phyloP scores from a whole-genome alignment of 2,113 vertebrate species.

The Erythrocercus mccallii region DNA sequence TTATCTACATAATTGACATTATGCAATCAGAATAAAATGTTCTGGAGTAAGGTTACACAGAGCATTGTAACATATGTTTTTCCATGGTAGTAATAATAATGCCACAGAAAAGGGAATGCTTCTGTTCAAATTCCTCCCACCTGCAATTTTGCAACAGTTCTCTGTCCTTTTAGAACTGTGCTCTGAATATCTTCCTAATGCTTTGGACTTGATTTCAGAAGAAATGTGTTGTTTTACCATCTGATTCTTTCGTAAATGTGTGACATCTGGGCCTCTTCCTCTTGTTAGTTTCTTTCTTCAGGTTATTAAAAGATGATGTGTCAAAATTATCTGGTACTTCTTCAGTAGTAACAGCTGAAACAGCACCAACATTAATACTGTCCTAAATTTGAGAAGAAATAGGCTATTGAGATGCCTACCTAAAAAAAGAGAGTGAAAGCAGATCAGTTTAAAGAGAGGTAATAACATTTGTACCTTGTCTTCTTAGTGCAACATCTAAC shows the following conservation, averaged over 20 bases:
- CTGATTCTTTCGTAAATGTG: background rate
- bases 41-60: background rate
- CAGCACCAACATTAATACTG: background rate
- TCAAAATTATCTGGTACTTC: background rate
- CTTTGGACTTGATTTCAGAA: background rate
- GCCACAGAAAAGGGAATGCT: background rate
- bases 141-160: background rate
- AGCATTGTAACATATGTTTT: background rate
- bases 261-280: background rate
- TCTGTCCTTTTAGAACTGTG: background rate
- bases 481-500: background rate
- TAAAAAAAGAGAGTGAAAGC: background rate
- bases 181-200: background rate
- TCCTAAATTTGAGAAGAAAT: background rate
- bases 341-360: background rate
- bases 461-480: background rate
- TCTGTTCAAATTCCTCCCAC: background rate
- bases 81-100: background rate
- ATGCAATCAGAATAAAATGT: conserved; percentile 9
- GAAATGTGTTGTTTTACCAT: background rate
- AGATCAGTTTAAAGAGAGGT: background rate
- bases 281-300: background rate
- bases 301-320: background rate
- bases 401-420: background rate
- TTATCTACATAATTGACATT: background rate